Base-by-base conservation (phyloP, 2,113 vertebrate genomes). In the Lathamus discolor region DNA sequence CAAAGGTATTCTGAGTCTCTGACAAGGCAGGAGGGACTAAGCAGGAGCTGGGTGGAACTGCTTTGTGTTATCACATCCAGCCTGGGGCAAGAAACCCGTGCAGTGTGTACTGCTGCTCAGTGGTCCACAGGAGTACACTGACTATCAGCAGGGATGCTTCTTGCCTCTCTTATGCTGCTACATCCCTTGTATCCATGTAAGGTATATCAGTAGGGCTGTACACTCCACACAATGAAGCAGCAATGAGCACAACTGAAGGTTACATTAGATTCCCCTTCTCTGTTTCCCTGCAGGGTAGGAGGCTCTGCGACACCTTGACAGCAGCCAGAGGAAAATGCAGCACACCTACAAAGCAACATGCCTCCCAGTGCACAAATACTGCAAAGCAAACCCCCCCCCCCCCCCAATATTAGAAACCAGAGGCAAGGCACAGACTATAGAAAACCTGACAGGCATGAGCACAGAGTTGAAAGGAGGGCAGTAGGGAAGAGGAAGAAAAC, bases 401-500 rank as follows among this genome's bases (percentile, higher is more conserved):
- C 33, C 44, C n/a, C 41, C 10, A 57, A 10, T 19, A 54, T 43
- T 18, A 69, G 62, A 94, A 94, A 85, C 67, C 72, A 46, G 39
- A 69, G 51, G 70, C 33, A 62, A 93, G n/a, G 81, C 49, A 68
- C 61, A 59, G 55, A 18, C 39, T 83, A 12, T 51, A 72, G 19
- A 35, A 90, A 87, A 70, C 22, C 63, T 31, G 79, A 74, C 79
- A 57, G 73, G 48, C 57, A 13, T 9, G 49, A 94, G 51, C 75
- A 13, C 1, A 46, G 88, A 46, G 88, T 52, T 92, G 44, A 86
- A 82, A 74, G 66, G 41, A 82, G 19, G 52, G 80, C 15, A 82
- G 83, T 15, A 51, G 44, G 62, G 66, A 92, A 93, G 77, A 81
- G 69, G 83, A 94, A 93, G 83, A 94, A 91, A 95, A 95, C 83